Evolutionary conservation across 2,797 vertebrate genomes (phyloP).

Genomic region (Nannoperca australis): DNA sequence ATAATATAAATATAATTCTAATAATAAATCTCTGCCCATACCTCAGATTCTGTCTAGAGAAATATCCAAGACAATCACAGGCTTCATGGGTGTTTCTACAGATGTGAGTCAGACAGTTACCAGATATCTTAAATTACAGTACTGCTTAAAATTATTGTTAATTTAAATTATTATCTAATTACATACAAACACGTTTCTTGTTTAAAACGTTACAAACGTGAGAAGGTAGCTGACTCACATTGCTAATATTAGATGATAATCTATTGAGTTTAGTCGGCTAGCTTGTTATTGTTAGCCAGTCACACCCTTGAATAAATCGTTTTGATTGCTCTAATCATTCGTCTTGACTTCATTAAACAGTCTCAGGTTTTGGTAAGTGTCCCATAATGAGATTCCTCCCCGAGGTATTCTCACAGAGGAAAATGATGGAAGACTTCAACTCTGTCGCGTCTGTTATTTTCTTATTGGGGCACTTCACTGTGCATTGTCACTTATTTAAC

Average conservation of each 20-base stretch:
- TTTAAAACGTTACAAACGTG: not conserved
- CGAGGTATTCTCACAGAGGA: not conserved
- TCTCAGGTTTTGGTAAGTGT: not conserved
- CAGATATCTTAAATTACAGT: not conserved
- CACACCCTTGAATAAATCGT: not conserved
- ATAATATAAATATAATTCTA: no score
- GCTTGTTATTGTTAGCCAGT: not conserved
- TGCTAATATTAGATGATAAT: slow-evolving; percentile 1
- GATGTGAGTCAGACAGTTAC: not conserved
- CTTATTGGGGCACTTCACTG: not conserved
- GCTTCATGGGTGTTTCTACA: not conserved
- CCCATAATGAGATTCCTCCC: not conserved
- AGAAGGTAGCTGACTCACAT: not conserved
- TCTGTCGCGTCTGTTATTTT: not conserved
- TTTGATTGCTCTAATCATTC: not conserved
- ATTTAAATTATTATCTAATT: no score
- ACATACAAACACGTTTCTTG: not conserved
- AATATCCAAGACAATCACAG: not conserved
- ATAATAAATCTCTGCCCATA: no score
- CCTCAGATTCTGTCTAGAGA: not conserved
- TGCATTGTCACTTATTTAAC: not conserved
- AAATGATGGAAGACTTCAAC: not conserved
- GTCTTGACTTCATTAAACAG: not conserved
- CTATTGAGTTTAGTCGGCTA: not conserved
- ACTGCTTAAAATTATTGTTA: not conserved